These are phyloP conservation scores for Diadumene lineata DNA, from an alignment of 92 coral and sea anemone genomes.

Conservation along the genomic window DNA sequence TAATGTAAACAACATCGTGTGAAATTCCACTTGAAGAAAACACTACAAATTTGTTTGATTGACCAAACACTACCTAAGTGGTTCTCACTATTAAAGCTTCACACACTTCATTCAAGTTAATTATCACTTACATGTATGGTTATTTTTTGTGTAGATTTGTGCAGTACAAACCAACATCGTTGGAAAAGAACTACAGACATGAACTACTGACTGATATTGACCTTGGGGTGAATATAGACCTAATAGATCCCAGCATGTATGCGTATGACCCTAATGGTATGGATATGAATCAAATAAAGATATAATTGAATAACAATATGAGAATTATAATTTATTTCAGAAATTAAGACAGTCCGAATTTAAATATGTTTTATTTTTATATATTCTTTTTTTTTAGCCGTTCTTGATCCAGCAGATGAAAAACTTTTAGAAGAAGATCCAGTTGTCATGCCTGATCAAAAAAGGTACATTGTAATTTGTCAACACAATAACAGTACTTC, in stretches of 20 bases:
- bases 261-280: conserved; percentile 87
- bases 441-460: conserved; percentile 84
- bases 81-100: too few relatives aligned
- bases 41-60: too few relatives aligned
- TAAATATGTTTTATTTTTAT: too few relatives aligned
- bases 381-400: conserved; percentile 33
- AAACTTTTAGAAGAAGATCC: conserved; percentile 95
- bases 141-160: conserved; percentile 97
- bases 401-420: conserved; percentile 92
- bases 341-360: not conserved
- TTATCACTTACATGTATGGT: too few relatives aligned
- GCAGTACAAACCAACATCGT: conserved; percentile 93
- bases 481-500: too few relatives aligned
- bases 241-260: conserved; percentile 91
- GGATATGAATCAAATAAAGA: conserved; percentile 20
- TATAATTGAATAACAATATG: too few relatives aligned
- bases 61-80: too few relatives aligned
- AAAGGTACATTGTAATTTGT: conserved; percentile 64
- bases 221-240: conserved; percentile 94
- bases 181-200: conserved; percentile 97
- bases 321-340: too few relatives aligned
- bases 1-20: too few relatives aligned
- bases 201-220: conserved; percentile 93
- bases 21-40: too few relatives aligned
- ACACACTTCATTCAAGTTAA: too few relatives aligned